Evolutionary conservation across 2,888 invertebrate species (phyloP).

Genomic region (Oligia latruncula): DNA sequence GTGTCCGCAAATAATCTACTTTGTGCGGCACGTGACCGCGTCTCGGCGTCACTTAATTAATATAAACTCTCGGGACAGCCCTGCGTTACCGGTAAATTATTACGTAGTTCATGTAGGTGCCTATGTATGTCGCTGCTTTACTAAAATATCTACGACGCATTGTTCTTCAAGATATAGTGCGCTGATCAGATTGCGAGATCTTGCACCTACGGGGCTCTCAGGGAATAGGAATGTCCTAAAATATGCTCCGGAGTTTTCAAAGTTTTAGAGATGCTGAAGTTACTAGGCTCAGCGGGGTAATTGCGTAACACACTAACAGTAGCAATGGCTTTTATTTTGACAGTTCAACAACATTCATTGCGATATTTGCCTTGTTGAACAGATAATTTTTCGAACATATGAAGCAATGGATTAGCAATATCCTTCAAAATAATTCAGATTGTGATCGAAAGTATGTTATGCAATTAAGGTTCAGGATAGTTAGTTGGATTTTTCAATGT

Average conservation of each 20-base stretch:
- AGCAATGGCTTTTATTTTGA: not conserved
- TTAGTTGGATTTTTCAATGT: not conserved
- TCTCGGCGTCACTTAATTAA: slow-evolving; percentile 74
- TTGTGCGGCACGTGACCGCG: slow-evolving; percentile 76
- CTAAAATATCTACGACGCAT: slow-evolving; percentile 18
- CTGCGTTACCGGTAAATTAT: slow-evolving; percentile 61
- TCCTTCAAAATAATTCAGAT: not conserved
- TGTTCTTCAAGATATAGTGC: slow-evolving; percentile 29
- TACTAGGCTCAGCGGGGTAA: not conserved
- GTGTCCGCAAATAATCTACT: slow-evolving; percentile 78
- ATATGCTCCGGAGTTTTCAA: not conserved
- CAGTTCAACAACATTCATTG: not conserved
- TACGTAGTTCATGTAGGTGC: slow-evolving; percentile 33
- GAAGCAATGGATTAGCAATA: not conserved
- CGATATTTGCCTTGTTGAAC: not conserved
- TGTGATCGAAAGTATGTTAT: not conserved
- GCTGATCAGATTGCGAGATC: slow-evolving; percentile 26
- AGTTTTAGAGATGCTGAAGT: not conserved
- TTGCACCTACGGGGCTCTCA: not conserved
- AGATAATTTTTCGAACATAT: not conserved
- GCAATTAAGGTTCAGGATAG: not conserved
- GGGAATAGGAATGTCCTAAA: not conserved
- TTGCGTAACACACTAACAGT: not conserved
- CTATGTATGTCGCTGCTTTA: slow-evolving; percentile 34
- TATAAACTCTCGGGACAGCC: slow-evolving; percentile 74